Base-by-base conservation (phyloP, 2,797 vertebrate genomes). In the Phaenicophaeus curvirostris region DNA sequence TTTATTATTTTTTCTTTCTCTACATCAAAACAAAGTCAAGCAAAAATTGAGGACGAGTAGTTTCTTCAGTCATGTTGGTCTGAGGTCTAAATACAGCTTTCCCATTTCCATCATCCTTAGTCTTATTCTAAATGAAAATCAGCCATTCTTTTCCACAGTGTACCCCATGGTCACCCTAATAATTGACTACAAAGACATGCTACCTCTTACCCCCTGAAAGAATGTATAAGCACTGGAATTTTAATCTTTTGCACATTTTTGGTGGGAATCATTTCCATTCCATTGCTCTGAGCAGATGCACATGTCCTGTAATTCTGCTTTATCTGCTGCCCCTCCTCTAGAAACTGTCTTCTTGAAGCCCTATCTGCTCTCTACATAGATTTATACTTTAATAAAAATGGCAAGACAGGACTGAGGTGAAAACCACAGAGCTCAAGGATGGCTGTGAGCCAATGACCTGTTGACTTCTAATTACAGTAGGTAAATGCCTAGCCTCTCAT, bases 381-480 rank as follows among this genome's bases (percentile, higher is more conserved):
- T 28, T 46, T 3, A 5, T 74, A 24, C 41, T 51, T 57, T 39
- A 87, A 85, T 84, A 87, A 80, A 83, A 87, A 33, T 25, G 37
- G 37, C 25, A 42, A 79, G 20, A 46, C 39, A n/a, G 39, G 51
- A 71, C 44, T 61, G 37, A 23, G 80, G 63, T 37, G 50, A 85
- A 77, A 87, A 95, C 37, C 85, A 74, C 39, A 59, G 65, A 73
- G 76, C 37, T 85, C 66, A 77, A 59, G 68, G 46, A 91, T 0
- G 3, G 15, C 76, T 81, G 25, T 69, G 62, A 93, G 68, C 33
- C 0, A 1, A 75, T 87, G 90, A 37, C 65, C 58, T 80, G 15
- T 25, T 89, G 68, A 89, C 73, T 79, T 83, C 58, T 94, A 72
- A 83, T 80, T 90, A 83, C 54, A 74, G 53, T 55, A 62, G 68